Base-by-base conservation (phyloP, 1,140 invertebrate species). In the Drosophila truncata region DNA sequence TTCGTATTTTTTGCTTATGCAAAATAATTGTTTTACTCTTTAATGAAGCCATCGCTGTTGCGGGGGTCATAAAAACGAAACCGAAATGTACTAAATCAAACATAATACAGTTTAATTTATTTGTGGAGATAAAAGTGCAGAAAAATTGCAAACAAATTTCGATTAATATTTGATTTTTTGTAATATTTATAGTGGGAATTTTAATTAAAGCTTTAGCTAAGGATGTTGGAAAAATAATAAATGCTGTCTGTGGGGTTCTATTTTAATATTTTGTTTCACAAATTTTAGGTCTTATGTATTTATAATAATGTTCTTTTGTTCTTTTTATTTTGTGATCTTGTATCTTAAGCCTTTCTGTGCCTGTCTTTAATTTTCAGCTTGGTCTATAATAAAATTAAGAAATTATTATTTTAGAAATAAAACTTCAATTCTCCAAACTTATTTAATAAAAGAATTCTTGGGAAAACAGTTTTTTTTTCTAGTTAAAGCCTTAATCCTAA, bases 101-200 rank as follows among this genome's bases (percentile, higher is more conserved):
- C 23, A 50, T 60, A 73, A 73, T 72, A 14, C 35, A 46, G 27
- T 72, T 72, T 41, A 50, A 73, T 73, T 72, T 73, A 73, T 73
- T 72, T 73, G 55, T 23, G 3, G 2, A 50, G 52, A 60, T 72
- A 72, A 72, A 33, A 59, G 9, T 27, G 29, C n/a, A 23, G 31
- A 31, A 23, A 50, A 52, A 66, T 42, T 47, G 60, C 42, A 46
- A 20, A 57, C 50, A 58, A 72, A 72, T 59, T 47, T 41, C 6
- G 18, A 54, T 39, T 37, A 29, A 20, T 13, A 29, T 69, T 66
- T 67, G 29, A 46, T 27, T 20, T 42, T 42, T 18, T 16, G 3
- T 3, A 16, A 31, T 37, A 52, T 23, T 11, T 63, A 27, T 33
- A 8, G 13, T 13, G 7, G 4, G 20, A 31, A 44, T 35, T 25